phyloP scores from a whole-genome alignment of 2,113 vertebrate species.

The Piaya cayana region DNA sequence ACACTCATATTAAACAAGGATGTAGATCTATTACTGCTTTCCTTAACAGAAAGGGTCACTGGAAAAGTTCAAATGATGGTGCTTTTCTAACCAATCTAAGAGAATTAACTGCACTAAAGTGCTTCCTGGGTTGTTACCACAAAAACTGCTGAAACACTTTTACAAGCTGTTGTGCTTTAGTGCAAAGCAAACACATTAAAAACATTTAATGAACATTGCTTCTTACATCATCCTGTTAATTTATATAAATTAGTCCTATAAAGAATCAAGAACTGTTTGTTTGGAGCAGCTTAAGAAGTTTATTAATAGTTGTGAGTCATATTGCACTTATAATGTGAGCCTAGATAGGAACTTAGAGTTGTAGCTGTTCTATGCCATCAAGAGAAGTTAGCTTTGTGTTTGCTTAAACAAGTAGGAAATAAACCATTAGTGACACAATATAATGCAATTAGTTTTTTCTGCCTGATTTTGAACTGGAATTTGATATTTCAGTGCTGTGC shows the following conservation, averaged over 20 bases:
- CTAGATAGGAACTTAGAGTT: not conserved
- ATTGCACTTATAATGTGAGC: not conserved
- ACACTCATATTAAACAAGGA: not conserved
- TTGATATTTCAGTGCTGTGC: not conserved
- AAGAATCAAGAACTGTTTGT: not conserved
- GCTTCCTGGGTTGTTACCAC: conserved; percentile 23
- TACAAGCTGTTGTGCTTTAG: conserved; percentile 33
- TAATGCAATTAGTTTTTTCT: not conserved
- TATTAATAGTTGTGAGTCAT: not conserved
- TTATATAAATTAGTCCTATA: not conserved
- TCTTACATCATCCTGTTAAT: conserved; percentile 13
- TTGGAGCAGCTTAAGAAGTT: not conserved
- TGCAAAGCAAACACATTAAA: conserved; percentile 36
- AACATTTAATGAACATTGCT: not conserved
- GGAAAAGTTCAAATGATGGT: not conserved
- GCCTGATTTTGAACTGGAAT: not conserved
- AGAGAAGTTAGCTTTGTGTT: not conserved
- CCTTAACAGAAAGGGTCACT: not conserved
- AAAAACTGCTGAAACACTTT: conserved; percentile 27
- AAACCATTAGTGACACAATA: not conserved
- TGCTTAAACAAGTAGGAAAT: not conserved
- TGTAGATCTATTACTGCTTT: not conserved
- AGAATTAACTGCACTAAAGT: not conserved
- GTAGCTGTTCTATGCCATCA: not conserved
- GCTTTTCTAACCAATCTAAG: not conserved